phyloP scores from a whole-genome alignment of 1,140 invertebrate genomes.

The Periplaneta americana region DNA sequence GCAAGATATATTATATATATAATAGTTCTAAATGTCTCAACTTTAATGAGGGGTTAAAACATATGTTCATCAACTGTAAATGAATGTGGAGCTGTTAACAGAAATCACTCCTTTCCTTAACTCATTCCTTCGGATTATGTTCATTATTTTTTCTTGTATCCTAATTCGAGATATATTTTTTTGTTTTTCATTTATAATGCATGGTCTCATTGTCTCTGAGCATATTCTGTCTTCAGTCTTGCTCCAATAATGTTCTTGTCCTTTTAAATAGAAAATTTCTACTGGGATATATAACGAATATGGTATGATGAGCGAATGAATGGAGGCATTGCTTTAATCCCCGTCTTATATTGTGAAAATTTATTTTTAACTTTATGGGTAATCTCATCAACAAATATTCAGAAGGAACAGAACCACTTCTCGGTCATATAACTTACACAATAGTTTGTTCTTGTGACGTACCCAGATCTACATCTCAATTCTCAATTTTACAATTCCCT shows the following conservation, averaged over 20 bases:
- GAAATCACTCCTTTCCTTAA: conserved; percentile 1
- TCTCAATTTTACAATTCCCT: neutral
- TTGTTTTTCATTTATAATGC: neutral
- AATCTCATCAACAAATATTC: neutral
- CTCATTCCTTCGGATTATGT: neutral
- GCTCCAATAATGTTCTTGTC: no score
- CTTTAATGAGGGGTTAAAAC: neutral
- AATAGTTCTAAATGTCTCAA: conserved; percentile 1
- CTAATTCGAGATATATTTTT: neutral
- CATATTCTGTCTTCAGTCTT: neutral
- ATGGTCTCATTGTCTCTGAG: neutral
- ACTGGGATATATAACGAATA: neutral
- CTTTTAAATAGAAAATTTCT: neutral
- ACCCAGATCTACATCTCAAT: neutral
- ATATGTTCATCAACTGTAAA: neutral
- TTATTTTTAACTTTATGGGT: neutral
- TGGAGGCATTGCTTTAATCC: neutral
- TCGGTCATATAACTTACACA: neutral
- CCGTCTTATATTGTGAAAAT: neutral
- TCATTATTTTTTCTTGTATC: neutral
- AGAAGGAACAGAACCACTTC: neutral
- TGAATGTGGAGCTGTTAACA: neutral
- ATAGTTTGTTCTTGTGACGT: neutral
- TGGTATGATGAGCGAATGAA: neutral
- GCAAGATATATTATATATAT: neutral